A percentile compares a stretch with the other conserved stretches of the same genome.
phyloP scores from a whole-genome alignment of 2,797 vertebrate genomes.

The Carapus acus region DNA sequence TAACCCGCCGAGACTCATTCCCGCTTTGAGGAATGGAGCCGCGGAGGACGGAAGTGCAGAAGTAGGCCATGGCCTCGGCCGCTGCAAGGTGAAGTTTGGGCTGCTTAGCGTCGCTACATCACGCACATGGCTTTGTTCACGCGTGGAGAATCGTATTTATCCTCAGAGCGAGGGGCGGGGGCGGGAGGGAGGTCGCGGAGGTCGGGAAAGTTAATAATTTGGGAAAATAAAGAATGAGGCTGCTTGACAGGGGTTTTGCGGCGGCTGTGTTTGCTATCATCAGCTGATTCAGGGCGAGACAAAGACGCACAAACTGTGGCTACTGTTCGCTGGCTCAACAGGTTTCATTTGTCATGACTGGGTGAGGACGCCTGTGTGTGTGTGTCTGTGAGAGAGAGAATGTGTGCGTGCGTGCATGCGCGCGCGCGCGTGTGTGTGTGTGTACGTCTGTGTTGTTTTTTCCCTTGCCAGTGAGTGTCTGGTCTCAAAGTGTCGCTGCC shows the following conservation, averaged over 20 bases:
- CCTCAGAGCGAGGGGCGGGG: conserved; percentile 60
- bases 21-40: conserved; percentile 2
- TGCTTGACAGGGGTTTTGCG: conserved; percentile 70
- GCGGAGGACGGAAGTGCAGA: conserved; percentile 31
- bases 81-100: conserved; percentile 66
- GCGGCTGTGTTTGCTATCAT: conserved; percentile 48
- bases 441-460: conserved; percentile 60
- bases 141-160: conserved; percentile 61
- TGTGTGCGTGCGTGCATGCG: too few relatives aligned
- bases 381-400: too few relatives aligned
- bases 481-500: conserved; percentile 53
- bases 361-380: too few relatives aligned
- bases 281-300: conserved; percentile 35
- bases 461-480: conserved; percentile 49
- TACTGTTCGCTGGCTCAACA: conserved; percentile 54
- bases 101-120: conserved; percentile 61
- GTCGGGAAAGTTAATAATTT: conserved; percentile 72
- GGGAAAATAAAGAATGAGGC: conserved; percentile 69
- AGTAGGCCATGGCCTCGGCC: conserved; percentile 53
- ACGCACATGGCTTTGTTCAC: conserved; percentile 70
- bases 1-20: conserved; percentile 22
- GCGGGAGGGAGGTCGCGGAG: conserved; percentile 59
- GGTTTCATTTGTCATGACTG: conserved; percentile 54
- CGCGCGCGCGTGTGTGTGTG: neutral
- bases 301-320: conserved; percentile 25